phyloP scores from a whole-genome alignment of 2,113 vertebrate genomes.

The Archocentrus centrarchus region DNA sequence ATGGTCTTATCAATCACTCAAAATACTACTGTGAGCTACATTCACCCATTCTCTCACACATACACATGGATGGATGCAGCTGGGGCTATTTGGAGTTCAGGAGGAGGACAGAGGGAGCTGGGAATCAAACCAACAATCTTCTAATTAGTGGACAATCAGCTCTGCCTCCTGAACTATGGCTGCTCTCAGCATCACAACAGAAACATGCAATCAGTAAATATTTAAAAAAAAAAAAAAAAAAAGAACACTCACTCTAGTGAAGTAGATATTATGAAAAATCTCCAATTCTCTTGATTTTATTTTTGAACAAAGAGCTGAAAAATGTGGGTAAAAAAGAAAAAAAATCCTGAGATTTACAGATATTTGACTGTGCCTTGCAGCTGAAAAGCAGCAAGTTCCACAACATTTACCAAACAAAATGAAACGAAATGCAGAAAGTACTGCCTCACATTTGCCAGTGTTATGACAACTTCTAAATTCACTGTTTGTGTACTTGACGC shows the following conservation, averaged over 20 bases:
- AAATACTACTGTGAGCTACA: accelerated
- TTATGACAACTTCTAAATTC: slow-evolving; percentile 56
- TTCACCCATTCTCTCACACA: neutral
- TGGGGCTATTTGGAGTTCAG: neutral
- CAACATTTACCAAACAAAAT: slow-evolving; percentile 17
- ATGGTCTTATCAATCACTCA: neutral
- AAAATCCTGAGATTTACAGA: neutral
- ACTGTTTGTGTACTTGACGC: slow-evolving; percentile 39
- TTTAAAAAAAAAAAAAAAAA: no score
- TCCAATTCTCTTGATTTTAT: neutral
- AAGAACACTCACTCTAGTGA: neutral
- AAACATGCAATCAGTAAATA: neutral
- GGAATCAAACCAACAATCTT: neutral
- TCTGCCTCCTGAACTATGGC: neutral
- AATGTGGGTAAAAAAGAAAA: neutral
- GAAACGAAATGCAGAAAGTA: slow-evolving; percentile 23
- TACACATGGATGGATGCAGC: accelerated
- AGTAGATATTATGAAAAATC: neutral
- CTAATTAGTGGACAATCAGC: neutral
- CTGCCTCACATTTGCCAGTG: slow-evolving; percentile 5
- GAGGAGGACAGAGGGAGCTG: neutral
- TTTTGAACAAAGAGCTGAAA: neutral
- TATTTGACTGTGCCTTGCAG: neutral
- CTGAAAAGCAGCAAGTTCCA: slow-evolving; percentile 11
- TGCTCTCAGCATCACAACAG: neutral